Evolutionary conservation across 2,888 invertebrate genomes (phyloP).

Genomic region (Abrostola tripartita): DNA sequence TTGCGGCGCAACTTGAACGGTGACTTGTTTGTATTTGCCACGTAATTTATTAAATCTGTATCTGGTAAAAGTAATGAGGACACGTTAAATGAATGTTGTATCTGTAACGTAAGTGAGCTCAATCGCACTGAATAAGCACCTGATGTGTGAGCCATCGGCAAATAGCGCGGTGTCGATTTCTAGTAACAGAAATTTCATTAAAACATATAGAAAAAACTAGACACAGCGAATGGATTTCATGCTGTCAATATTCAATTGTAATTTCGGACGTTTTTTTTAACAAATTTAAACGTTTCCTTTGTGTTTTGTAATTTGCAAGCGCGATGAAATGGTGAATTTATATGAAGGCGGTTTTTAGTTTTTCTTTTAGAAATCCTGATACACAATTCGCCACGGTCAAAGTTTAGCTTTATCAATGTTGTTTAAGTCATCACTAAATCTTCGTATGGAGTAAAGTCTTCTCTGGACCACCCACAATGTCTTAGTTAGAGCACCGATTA

Average conservation of each 20-base stretch:
- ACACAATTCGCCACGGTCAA: too few species aligned
- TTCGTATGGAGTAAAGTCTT: too few species aligned
- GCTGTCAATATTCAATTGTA: constrained; percentile 12
- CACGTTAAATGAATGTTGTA: neutral
- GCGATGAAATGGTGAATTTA: too few species aligned
- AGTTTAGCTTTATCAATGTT: too few species aligned
- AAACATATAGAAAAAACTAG: neutral
- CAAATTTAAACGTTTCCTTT: neutral
- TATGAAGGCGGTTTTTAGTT: too few species aligned
- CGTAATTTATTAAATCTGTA: constrained; percentile 52
- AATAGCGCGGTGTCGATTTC: too few species aligned
- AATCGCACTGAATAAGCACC: neutral
- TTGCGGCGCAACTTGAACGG: constrained; percentile 59
- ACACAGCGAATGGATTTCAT: constrained; percentile 12
- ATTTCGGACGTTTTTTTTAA: constrained; percentile 8
- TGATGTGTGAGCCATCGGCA: too few species aligned
- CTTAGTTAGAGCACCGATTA: too few species aligned
- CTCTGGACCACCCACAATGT: too few species aligned
- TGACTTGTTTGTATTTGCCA: constrained; percentile 62
- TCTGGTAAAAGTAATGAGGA: constrained; percentile 21
- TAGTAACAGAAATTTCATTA: too few species aligned
- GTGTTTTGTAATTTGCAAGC: neutral
- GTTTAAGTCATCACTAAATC: too few species aligned
- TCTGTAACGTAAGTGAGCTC: neutral
- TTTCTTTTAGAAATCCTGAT: too few species aligned